Base-by-base conservation (phyloP, 2,797 vertebrate genomes). In the Pangasius mekongensis region DNA sequence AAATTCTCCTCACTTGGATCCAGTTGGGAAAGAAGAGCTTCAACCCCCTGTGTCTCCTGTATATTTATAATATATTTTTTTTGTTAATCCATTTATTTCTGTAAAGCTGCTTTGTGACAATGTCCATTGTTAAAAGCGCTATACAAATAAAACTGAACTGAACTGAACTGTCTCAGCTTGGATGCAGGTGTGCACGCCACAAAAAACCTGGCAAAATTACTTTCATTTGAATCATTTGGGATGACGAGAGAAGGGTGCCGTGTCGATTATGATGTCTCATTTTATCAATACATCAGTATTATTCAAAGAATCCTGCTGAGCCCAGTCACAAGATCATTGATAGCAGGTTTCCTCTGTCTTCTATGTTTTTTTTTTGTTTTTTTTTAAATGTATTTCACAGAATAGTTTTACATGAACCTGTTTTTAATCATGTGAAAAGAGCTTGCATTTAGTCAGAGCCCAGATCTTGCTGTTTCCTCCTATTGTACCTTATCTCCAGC, bases 21-120 rank as follows among this genome's bases (percentile, higher is more conserved):
- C 24, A n/a, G 27, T 77, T 52, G 95, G 94, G 95, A 96, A 96
- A 93, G 88, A 90, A 83, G 89, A 87, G 92, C 91, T 91, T 88
- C 85, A 89, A 87, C 80, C 87, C n/a, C n/a, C n/a, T n/a, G n/a
- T n/a, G n/a, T n/a, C n/a, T n/a, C n/a, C n/a, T n/a, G n/a, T n/a
- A n/a, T n/a, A n/a, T n/a, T n/a, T n/a, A n/a, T n/a, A n/a, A n/a
- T n/a, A n/a, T n/a, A n/a, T n/a, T n/a, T n/a, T n/a, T n/a, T n/a
- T n/a, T n/a, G n/a, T n/a, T n/a, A n/a, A n/a, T n/a, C n/a, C n/a
- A n/a, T n/a, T n/a, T n/a, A n/a, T n/a, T n/a, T n/a, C n/a, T n/a
- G n/a, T n/a, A n/a, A n/a, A n/a, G n/a, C n/a, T n/a, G n/a, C n/a
- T n/a, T n/a, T n/a, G n/a, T n/a, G n/a, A n/a, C n/a, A n/a, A n/a